Evolutionary conservation across 2,113 vertebrate genomes (phyloP).

Genomic region (Ursus arctos): DNA sequence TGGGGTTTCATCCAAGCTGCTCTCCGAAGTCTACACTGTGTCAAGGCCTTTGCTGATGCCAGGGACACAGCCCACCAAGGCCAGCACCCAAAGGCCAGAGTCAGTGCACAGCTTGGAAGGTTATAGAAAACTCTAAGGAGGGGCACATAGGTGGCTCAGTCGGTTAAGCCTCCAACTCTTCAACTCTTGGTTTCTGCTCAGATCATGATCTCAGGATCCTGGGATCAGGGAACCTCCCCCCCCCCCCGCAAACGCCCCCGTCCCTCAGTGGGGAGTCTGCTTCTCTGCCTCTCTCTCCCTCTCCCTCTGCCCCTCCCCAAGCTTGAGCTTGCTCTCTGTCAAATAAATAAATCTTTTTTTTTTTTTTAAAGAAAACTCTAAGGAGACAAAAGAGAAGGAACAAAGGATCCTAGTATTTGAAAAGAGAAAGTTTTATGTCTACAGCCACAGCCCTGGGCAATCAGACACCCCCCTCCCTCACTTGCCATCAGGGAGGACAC

Average conservation of each 20-base stretch:
- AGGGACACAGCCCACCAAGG: background rate
- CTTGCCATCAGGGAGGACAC: background rate
- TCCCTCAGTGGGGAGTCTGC: too few relatives aligned
- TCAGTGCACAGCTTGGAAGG: background rate
- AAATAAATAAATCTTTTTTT: too few relatives aligned
- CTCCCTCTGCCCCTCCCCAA: too few relatives aligned
- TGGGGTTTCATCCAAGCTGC: background rate
- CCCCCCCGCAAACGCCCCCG: too few relatives aligned
- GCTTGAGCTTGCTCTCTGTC: too few relatives aligned
- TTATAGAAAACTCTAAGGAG: background rate
- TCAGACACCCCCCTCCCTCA: background rate
- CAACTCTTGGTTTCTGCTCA: background rate
- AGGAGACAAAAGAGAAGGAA: background rate
- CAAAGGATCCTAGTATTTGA: background rate
- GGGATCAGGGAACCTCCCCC: background rate
- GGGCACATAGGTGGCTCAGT: background rate
- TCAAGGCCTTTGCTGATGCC: background rate
- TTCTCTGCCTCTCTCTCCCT: too few relatives aligned
- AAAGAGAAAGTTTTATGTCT: background rate
- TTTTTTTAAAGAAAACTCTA: background rate
- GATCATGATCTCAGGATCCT: background rate
- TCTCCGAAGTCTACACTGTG: background rate
- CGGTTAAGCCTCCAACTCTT: background rate
- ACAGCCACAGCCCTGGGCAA: background rate
- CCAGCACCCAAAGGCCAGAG: background rate